These are phyloP conservation scores for Mormyrus iriodes DNA, from an alignment of 2,113 vertebrate genomes.

Conservation along the genomic window DNA sequence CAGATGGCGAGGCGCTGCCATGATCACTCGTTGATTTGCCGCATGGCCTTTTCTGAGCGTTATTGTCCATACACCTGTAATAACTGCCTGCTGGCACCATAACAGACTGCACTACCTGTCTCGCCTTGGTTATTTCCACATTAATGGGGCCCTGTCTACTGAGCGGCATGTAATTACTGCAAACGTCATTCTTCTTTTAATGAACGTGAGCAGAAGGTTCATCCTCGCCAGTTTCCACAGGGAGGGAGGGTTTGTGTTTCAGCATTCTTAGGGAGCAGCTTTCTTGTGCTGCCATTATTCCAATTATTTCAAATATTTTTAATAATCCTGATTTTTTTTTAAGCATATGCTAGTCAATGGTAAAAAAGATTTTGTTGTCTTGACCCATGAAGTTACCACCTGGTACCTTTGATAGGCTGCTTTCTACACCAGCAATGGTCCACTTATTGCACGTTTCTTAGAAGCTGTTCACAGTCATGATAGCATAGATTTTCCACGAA, in stretches of 20 bases:
- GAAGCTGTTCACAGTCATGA: neutral
- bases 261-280: neutral
- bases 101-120: neutral
- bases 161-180: neutral
- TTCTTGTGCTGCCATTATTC: neutral
- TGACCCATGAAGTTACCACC: neutral
- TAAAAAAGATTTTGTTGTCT: neutral
- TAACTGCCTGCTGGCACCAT: neutral
- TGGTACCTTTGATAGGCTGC: neutral
- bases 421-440: neutral
- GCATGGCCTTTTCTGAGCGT: neutral
- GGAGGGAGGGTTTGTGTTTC: neutral
- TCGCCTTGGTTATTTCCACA: neutral
- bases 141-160: neutral
- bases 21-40: neutral
- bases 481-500: neutral
- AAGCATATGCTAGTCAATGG: neutral
- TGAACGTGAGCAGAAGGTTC: neutral
- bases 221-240: neutral
- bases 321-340: neutral
- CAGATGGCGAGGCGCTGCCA: neutral
- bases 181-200: neutral
- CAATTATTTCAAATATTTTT: neutral
- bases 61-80: neutral
- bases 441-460: neutral